Base-by-base conservation (phyloP, 1,140 invertebrate genomes). In the Drosophila ananassae region DNA sequence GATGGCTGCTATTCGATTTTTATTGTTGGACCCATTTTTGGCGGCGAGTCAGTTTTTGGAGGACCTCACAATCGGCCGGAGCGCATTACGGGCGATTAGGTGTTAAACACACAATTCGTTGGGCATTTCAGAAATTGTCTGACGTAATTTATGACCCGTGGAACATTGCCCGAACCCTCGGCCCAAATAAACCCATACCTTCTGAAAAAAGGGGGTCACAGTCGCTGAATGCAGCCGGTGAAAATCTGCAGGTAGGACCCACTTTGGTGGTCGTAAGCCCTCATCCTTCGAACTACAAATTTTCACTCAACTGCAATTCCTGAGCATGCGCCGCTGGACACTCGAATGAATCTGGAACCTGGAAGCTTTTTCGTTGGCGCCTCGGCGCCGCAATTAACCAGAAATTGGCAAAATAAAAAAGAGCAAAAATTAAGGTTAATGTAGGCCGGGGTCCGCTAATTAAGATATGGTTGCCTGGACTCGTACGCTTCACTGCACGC, bases 51-150 rank as follows among this genome's bases (percentile, higher is more conserved):
- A 21, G 22, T 39, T 48, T 60, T 69, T 87, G 64, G 66, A 89
- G 78, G 79, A 83, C 83, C 82, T 89, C 83, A 87, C 83, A 89
- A 87, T 85, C 61, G 67, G 79, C 22, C 22, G 28, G 46, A 50
- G 55, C 66, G 71, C 51, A 79, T 75, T 75, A 80, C 66, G 72
- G 78, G 56, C 67, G 80, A 84, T 84, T 84, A 73, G 66, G 69
- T 81, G 75, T 63, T 63, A 82, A 75, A 62, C 57, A 79, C 77
- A 80, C 77, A 84, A 79, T 83, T 76, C 61, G 74, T 75, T 75
- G 64, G 59, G 66, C 64, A 78, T 82, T 74, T 52, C 41, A 2
- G 28, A 62, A 44, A 25, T 13, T 47, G 30, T 30, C 73, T 48
- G 73, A 76, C 58, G 46, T 81, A 73, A 81, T 81, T 81, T 81